These are phyloP conservation scores for Drosophila leonis DNA, from an alignment of 2,888 invertebrate species.

Conservation along the genomic window DNA sequence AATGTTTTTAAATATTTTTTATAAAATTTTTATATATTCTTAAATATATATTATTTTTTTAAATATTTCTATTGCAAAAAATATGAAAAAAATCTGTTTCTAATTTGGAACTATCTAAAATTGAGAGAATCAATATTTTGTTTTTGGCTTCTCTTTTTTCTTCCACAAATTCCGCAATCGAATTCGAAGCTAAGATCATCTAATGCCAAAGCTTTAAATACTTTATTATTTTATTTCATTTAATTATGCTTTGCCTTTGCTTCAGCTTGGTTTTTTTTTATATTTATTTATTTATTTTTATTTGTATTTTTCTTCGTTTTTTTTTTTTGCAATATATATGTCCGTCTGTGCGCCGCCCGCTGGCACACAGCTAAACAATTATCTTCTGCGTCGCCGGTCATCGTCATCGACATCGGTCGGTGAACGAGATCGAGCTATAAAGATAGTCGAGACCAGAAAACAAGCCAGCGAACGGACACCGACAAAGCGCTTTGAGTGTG, in stretches of 20 bases:
- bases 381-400: slow-evolving; percentile 37
- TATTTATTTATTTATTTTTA: slow-evolving; percentile 3
- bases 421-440: slow-evolving; percentile 68
- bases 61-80: neutral
- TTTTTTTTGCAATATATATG: slow-evolving; percentile 13
- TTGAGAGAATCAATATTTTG: neutral
- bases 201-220: slow-evolving; percentile 25
- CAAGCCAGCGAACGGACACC: slow-evolving; percentile 50
- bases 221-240: slow-evolving; percentile 44
- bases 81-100: neutral
- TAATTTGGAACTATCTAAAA: neutral
- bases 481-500: slow-evolving; percentile 62
- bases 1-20: too few species aligned
- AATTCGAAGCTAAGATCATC: slow-evolving; percentile 18
- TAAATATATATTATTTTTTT: neutral
- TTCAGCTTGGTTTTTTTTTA: slow-evolving; percentile 14
- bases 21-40: neutral
- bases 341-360: slow-evolving; percentile 5
- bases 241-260: slow-evolving; percentile 27
- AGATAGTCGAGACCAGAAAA: slow-evolving; percentile 49
- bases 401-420: slow-evolving; percentile 34
- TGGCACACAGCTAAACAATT: slow-evolving; percentile 25
- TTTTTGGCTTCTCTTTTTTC: neutral
- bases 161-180: slow-evolving; percentile 7
- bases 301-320: neutral